These are phyloP conservation scores for Sphenopsis melanotis DNA, from an alignment of 2,797 vertebrate species.

Conservation along the genomic window DNA sequence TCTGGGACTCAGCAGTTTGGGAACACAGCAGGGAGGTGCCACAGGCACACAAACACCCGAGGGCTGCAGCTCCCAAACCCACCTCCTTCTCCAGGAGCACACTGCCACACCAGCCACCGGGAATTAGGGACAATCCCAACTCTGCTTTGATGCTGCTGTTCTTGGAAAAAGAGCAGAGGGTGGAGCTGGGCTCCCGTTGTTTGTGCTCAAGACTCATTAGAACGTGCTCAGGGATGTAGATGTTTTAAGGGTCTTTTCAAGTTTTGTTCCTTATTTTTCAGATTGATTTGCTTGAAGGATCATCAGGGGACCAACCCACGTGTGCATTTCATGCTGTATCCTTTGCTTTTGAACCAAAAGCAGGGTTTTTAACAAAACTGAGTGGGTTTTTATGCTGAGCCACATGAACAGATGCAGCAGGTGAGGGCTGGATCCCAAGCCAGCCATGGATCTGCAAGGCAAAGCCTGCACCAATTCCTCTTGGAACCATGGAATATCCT, in stretches of 20 bases:
- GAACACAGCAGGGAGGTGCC: accelerated
- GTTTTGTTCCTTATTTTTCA: constrained; percentile 30
- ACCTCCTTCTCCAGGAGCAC: background rate
- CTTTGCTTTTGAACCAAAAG: background rate
- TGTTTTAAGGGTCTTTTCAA: background rate
- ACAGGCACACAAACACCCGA: background rate
- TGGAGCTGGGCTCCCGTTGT: background rate
- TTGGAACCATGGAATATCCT: background rate
- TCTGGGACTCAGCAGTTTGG: too few species aligned
- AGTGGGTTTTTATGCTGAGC: background rate
- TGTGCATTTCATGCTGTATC: background rate
- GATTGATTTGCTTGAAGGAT: constrained; percentile 32
- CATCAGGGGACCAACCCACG: constrained; percentile 20
- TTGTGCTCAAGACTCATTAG: background rate
- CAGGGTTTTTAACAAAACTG: background rate
- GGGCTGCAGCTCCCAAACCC: background rate
- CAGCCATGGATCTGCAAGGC: background rate
- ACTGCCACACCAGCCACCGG: accelerated
- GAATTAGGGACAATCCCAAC: background rate
- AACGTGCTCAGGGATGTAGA: background rate
- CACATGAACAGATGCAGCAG: background rate
- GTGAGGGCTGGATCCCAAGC: background rate
- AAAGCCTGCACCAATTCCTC: background rate
- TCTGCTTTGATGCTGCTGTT: constrained; percentile 4
- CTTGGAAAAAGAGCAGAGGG: background rate